Percentiles rank a stretch among this genome's conserved stretches.
These are phyloP conservation scores for Channa striata DNA, from an alignment of 2,797 vertebrate genomes.

Conservation along the genomic window DNA sequence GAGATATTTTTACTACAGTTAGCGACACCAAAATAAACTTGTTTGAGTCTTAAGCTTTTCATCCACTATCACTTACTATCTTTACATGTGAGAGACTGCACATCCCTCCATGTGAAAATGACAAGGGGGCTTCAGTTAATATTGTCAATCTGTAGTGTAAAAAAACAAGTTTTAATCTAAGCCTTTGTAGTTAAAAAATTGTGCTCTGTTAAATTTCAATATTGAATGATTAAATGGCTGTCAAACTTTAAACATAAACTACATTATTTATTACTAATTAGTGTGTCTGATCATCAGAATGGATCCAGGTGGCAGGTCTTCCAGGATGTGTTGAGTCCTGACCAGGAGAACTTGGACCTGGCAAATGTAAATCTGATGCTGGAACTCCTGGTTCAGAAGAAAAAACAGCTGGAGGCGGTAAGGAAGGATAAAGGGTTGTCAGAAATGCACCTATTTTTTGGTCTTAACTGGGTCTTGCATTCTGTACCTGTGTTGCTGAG, in stretches of 20 bases:
- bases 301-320: constrained; percentile 97
- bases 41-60: too few species aligned
- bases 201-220: too few species aligned
- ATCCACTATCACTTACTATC: too few species aligned
- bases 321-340: constrained; percentile 94
- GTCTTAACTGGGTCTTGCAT: not conserved
- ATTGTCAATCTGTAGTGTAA: too few species aligned
- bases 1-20: too few species aligned
- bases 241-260: not conserved
- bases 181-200: too few species aligned
- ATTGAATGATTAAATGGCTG: too few species aligned
- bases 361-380: constrained; percentile 98
- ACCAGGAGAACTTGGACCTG: constrained; percentile 97
- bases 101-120: too few species aligned
- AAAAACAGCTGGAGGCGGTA: constrained; percentile 97
- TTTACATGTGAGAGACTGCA: too few species aligned
- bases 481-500: not conserved
- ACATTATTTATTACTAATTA: constrained; percentile 8
- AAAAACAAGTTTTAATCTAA: too few species aligned
- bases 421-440: constrained; percentile 52
- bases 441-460: not conserved
- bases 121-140: too few species aligned
- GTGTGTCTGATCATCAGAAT: constrained; percentile 83
- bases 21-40: too few species aligned
- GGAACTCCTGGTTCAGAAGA: constrained; percentile 96